Evolutionary conservation across 2,113 vertebrate species (phyloP).

Genomic region (Oncorhynchus masou): DNA sequence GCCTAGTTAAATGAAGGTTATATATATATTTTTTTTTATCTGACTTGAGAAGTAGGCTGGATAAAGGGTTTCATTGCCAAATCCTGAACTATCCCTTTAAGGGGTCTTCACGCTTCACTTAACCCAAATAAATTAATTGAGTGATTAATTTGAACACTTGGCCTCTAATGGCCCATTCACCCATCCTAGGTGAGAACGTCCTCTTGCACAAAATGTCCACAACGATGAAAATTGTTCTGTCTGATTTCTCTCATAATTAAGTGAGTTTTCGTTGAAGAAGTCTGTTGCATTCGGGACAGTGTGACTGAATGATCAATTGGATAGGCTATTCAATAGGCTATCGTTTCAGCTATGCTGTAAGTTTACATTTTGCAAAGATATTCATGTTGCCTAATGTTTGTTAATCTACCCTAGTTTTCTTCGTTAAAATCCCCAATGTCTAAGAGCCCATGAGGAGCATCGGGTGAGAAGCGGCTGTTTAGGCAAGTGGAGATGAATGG

Average conservation of each 20-base stretch:
- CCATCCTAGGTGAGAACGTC: neutral
- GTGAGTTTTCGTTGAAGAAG: slow-evolving; percentile 2
- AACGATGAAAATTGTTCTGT: neutral
- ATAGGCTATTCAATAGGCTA: neutral
- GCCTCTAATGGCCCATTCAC: neutral
- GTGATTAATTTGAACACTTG: slow-evolving; percentile 18
- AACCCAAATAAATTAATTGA: slow-evolving; percentile 10
- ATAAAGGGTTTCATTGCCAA: too few relatives aligned
- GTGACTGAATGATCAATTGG: neutral
- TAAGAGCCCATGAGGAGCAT: slow-evolving; percentile 3
- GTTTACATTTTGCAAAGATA: neutral
- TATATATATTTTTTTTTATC: too few relatives aligned
- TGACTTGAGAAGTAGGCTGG: too few relatives aligned
- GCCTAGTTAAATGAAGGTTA: too few relatives aligned
- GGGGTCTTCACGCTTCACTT: neutral
- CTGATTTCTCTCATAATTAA: slow-evolving; percentile 5
- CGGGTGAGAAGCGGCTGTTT: slow-evolving; percentile 25
- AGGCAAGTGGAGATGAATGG: slow-evolving; percentile 21
- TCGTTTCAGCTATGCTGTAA: neutral
- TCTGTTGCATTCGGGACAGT: neutral
- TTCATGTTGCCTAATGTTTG: neutral
- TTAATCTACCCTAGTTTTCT: neutral
- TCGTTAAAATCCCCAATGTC: neutral
- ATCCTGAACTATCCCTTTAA: too few relatives aligned
- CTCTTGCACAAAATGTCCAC: neutral